Percentiles rank a stretch among this genome's conserved stretches.
Evolutionary conservation across 2,888 invertebrate genomes (phyloP).

Genomic region (Sarcophaga caerulescens): DNA sequence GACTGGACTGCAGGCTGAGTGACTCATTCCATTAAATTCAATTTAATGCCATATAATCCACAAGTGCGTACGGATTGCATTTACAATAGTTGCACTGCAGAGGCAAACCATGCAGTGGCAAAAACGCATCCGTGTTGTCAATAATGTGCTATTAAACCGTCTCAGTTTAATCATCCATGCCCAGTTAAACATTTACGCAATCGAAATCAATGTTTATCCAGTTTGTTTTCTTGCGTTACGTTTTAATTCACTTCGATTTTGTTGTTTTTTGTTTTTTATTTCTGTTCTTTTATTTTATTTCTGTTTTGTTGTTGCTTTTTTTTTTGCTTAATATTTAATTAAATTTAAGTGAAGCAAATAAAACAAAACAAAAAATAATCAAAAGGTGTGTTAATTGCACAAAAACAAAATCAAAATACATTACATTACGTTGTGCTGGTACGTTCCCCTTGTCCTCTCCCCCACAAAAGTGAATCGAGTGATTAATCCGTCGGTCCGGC

Average conservation of each 20-base stretch:
- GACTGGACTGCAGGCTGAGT: too few species aligned
- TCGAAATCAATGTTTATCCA: slow-evolving; percentile 61
- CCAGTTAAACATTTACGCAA: slow-evolving; percentile 57
- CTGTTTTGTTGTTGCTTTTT: background rate
- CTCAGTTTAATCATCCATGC: slow-evolving; percentile 43
- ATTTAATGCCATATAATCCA: background rate
- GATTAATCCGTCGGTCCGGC: background rate
- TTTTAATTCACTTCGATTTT: too few species aligned
- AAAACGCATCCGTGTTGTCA: slow-evolving; percentile 26
- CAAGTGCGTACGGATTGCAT: background rate
- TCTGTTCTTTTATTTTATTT: slow-evolving; percentile 39
- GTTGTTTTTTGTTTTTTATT: background rate
- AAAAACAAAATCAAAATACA: background rate
- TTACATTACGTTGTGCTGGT: background rate
- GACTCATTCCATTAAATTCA: background rate
- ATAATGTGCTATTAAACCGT: slow-evolving; percentile 41
- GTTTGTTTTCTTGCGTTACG: slow-evolving; percentile 2
- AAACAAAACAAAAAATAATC: slow-evolving; percentile 46
- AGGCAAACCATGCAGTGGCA: background rate
- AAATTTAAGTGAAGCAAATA: slow-evolving; percentile 62
- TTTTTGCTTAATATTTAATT: slow-evolving; percentile 25
- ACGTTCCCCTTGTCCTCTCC: too few species aligned
- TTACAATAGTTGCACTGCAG: too few species aligned
- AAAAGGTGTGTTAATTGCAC: background rate
- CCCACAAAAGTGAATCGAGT: too few species aligned